These are phyloP conservation scores for Acipenser transmontanus DNA, from an alignment of 2,797 vertebrate species.

Conservation along the genomic window DNA sequence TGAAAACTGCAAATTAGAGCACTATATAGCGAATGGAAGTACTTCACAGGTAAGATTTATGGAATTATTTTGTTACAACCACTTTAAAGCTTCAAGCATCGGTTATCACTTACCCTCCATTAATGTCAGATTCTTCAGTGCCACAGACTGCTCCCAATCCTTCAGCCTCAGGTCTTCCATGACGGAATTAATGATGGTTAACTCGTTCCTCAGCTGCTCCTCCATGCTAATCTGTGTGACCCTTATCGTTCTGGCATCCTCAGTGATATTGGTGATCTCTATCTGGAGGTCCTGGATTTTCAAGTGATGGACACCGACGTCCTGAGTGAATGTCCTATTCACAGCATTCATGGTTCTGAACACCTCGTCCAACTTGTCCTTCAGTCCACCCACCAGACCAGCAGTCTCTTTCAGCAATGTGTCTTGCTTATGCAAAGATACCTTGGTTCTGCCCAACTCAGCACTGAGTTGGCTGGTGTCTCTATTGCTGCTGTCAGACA, in stretches of 20 bases:
- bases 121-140: constrained; percentile 75
- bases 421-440: constrained; percentile 67
- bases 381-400: constrained; percentile 61
- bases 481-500: constrained; percentile 56
- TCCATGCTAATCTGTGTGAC: constrained; percentile 73
- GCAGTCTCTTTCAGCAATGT: constrained; percentile 63
- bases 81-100: constrained; percentile 11
- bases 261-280: constrained; percentile 76
- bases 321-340: constrained; percentile 79
- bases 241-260: constrained; percentile 67
- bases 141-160: constrained; percentile 84
- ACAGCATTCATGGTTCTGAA: constrained; percentile 64
- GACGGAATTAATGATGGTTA: constrained; percentile 75
- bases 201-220: constrained; percentile 79
- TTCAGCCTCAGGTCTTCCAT: constrained; percentile 84
- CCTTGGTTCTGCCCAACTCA: constrained; percentile 63
- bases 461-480: constrained; percentile 68
- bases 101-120: constrained; percentile 62
- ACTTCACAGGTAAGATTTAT: no score
- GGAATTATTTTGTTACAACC: constrained; percentile 1
- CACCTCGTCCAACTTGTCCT: constrained; percentile 71
- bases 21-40: neutral
- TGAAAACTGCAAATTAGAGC: neutral
- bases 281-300: constrained; percentile 80
- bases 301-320: constrained; percentile 67